Conservation (phyloP, 2,888 invertebrate species). For the Sphecodes monilicornis region DNA sequence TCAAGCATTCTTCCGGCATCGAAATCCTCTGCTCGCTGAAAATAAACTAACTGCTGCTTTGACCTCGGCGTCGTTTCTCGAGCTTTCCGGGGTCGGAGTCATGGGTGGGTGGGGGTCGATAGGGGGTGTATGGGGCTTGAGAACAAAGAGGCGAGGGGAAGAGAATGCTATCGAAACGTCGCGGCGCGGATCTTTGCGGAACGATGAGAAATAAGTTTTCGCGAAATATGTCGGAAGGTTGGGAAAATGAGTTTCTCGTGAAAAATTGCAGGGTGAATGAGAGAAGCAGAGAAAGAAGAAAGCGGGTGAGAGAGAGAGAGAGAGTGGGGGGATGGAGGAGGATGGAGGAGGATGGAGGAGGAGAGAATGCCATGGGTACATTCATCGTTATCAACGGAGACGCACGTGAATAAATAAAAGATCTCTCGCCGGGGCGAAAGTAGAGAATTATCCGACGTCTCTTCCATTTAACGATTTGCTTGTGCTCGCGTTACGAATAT, state of each 20-base stretch:
- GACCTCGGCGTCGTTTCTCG: not conserved
- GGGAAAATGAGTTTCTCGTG: slow-evolving; percentile 27
- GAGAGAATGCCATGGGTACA: slow-evolving; percentile 23
- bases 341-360: not conserved
- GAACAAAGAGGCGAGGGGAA: not conserved
- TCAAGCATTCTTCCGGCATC: not conserved
- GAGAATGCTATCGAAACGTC: not conserved
- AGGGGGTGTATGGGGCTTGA: not conserved
- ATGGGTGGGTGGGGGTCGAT: too few species aligned
- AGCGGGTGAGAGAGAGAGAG: not conserved
- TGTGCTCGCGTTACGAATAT: slow-evolving; percentile 23
- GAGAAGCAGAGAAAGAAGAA: not conserved
- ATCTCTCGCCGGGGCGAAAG: slow-evolving; percentile 12
- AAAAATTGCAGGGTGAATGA: not conserved
- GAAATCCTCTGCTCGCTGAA: not conserved
- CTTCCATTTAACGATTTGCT: slow-evolving; percentile 33
- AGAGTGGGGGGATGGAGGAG: not conserved
- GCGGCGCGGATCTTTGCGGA: not conserved
- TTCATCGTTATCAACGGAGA: slow-evolving; percentile 41
- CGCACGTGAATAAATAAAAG: slow-evolving; percentile 50
- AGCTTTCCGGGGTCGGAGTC: not conserved
- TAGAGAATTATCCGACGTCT: slow-evolving; percentile 30
- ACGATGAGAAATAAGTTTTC: slow-evolving; percentile 36
- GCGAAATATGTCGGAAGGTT: slow-evolving; percentile 13
- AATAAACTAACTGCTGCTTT: slow-evolving; percentile 2